Percentiles rank a stretch among this genome's conserved stretches.
phyloP scores from a whole-genome alignment of 2,113 vertebrate genomes.

The Prochilodus magdalenae region DNA sequence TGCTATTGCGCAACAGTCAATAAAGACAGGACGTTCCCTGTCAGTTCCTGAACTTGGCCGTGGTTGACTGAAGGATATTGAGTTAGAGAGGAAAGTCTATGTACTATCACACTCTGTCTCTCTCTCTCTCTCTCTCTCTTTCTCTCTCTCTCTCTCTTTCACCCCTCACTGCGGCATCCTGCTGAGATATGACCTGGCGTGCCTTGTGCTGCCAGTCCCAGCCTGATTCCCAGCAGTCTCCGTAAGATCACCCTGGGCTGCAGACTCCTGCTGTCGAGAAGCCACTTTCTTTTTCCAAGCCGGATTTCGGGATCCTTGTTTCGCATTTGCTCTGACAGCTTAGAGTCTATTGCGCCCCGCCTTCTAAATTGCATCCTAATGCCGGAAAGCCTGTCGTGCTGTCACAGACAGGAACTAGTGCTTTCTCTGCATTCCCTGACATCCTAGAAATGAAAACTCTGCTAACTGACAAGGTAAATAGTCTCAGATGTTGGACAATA shows the following conservation, averaged over 20 bases:
- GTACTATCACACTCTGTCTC: background rate
- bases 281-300: constrained; percentile 30
- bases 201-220: background rate
- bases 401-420: constrained; percentile 14
- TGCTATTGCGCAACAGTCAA: background rate
- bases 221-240: constrained; percentile 14
- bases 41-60: background rate
- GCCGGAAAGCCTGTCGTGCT: background rate
- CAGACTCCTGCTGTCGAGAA: background rate
- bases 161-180: constrained; percentile 19
- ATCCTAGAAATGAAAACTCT: background rate
- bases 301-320: constrained; percentile 12
- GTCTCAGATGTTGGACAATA: background rate
- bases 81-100: constrained; percentile 1
- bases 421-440: background rate
- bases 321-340: constrained; percentile 39
- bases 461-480: background rate
- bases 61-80: constrained; percentile 6
- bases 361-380: constrained; percentile 7
- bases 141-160: background rate
- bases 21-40: constrained; percentile 1
- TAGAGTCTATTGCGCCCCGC: constrained; percentile 1
- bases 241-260: background rate
- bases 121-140: background rate
- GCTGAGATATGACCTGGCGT: constrained; percentile 43